phyloP scores from a whole-genome alignment of 2,888 invertebrate species.

The Isoperla grammatica region DNA sequence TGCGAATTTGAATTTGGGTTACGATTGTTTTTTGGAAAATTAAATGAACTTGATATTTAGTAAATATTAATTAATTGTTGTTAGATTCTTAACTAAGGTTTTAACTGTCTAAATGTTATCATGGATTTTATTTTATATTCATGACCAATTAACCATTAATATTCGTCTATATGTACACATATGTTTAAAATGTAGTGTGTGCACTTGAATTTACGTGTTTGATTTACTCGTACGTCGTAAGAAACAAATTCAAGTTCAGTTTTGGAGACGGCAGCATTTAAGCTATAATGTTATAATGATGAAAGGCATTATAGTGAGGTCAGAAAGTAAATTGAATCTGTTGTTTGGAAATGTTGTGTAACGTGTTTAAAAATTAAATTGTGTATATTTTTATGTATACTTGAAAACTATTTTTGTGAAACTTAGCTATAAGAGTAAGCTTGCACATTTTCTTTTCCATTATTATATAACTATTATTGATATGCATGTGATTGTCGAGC shows the following conservation, averaged over 20 bases:
- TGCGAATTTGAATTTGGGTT: no score
- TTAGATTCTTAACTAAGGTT: no score
- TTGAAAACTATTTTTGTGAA: background rate
- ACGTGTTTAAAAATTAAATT: background rate
- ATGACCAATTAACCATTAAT: background rate
- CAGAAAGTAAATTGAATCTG: background rate
- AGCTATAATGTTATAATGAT: no score
- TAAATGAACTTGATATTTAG: no score
- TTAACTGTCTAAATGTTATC: no score
- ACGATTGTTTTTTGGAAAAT: no score
- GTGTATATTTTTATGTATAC: constrained; percentile 1
- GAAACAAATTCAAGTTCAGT: background rate
- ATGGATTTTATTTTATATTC: no score
- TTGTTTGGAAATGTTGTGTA: background rate
- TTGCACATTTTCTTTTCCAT: background rate
- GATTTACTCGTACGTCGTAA: background rate
- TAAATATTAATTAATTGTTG: no score
- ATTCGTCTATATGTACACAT: background rate
- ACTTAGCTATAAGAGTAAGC: background rate
- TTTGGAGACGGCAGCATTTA: no score
- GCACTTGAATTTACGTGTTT: background rate
- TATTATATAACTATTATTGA: no score
- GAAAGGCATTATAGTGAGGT: no score
- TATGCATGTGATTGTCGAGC: no score
- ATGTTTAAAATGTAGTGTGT: background rate